Evolutionary conservation across 2,113 vertebrate species (phyloP).

Genomic region (Ceratotherium simum): DNA sequence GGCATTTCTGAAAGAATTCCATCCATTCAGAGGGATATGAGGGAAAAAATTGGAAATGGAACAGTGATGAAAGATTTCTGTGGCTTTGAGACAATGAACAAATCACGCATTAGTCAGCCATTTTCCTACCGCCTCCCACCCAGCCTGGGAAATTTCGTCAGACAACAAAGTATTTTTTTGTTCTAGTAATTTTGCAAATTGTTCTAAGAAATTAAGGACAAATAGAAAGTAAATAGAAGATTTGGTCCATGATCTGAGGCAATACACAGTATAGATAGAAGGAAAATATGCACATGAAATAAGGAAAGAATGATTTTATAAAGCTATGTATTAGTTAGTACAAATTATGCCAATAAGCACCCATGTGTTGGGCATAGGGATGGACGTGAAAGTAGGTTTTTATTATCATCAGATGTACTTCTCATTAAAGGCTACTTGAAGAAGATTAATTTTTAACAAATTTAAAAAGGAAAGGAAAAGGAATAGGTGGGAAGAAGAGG

Average conservation of each 20-base stretch:
- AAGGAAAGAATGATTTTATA: not conserved
- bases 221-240: slow-evolving; percentile 28
- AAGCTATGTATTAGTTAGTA: not conserved
- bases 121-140: slow-evolving; percentile 67
- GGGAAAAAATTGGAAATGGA: not conserved
- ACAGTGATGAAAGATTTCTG: slow-evolving; percentile 24
- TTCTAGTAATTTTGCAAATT: slow-evolving; percentile 54
- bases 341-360: not conserved
- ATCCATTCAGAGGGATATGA: not conserved
- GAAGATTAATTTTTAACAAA: slow-evolving; percentile 21
- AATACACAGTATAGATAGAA: not conserved
- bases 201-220: slow-evolving; percentile 26
- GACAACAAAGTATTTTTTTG: slow-evolving; percentile 36
- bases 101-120: slow-evolving; percentile 22
- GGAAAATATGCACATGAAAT: not conserved
- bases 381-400: not conserved
- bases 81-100: slow-evolving; percentile 68
- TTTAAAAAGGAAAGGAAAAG: not conserved
- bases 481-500: not conserved
- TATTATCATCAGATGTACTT: not conserved
- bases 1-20: slow-evolving; percentile 59
- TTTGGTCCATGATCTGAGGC: not conserved
- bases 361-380: not conserved
- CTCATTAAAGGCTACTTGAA: not conserved
- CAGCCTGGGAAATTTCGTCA: slow-evolving; percentile 61